A percentile compares a stretch with the other conserved stretches of the same genome.
Evolutionary conservation across 2,888 invertebrate species (phyloP).

Genomic region (Cerastoderma edule): DNA sequence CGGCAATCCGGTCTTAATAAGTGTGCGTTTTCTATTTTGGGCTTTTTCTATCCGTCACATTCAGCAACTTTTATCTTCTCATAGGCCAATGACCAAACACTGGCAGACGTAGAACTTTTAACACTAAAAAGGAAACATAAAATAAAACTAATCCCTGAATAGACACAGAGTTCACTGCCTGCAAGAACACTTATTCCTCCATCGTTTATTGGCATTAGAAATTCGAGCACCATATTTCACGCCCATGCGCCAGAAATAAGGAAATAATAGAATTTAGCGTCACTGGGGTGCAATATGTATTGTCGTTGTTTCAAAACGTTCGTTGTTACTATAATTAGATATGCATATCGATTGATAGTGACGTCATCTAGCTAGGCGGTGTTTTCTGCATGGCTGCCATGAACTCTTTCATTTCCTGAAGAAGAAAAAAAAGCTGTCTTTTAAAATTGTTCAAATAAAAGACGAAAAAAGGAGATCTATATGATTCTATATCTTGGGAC

Average conservation of each 20-base stretch:
- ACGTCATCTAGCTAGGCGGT: conserved; percentile 41
- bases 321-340: conserved; percentile 7
- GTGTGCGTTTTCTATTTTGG: too few species aligned
- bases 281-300: conserved; percentile 4
- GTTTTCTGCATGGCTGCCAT: conserved; percentile 55
- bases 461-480: neutral
- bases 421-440: conserved; percentile 7
- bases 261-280: conserved; percentile 5
- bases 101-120: too few species aligned
- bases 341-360: neutral
- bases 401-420: conserved; percentile 58
- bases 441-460: neutral
- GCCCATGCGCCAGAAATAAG: neutral
- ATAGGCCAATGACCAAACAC: too few species aligned
- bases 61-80: too few species aligned
- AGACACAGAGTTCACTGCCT: conserved; percentile 14
- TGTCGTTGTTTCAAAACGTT: neutral
- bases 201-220: neutral
- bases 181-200: neutral
- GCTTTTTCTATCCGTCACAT: too few species aligned
- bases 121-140: too few species aligned
- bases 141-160: conserved; percentile 9
- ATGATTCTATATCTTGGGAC: too few species aligned
- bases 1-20: too few species aligned
- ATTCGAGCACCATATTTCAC: neutral